Conservation (phyloP, 1,140 invertebrate genomes). For the Calephelis nemesis region DNA sequence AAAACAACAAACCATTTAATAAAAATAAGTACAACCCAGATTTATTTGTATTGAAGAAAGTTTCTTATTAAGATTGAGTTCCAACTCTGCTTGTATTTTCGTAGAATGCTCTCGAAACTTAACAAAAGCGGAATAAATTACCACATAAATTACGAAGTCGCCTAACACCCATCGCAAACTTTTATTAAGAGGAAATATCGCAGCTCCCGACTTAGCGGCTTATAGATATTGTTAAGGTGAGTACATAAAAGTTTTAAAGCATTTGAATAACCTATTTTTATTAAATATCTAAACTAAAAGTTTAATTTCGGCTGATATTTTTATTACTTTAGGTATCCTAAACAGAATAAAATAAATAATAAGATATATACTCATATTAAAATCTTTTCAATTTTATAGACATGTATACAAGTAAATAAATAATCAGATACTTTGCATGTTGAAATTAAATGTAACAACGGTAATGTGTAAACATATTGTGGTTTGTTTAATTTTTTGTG, state of each 20-base stretch:
- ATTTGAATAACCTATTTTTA: background rate
- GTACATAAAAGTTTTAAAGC: background rate
- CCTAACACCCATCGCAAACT: slow-evolving; percentile 36
- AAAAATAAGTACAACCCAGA: background rate
- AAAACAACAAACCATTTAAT: background rate
- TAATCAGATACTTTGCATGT: too few relatives aligned
- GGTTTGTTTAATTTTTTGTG: too few relatives aligned
- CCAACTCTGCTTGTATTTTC: slow-evolving; percentile 27
- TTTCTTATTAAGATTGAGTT: slow-evolving; percentile 35
- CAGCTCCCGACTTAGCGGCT: slow-evolving; percentile 15
- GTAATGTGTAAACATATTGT: too few relatives aligned
- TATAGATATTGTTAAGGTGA: slow-evolving; percentile 8
- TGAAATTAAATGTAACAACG: too few relatives aligned
- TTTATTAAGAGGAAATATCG: slow-evolving; percentile 45
- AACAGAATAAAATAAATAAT: too few relatives aligned
- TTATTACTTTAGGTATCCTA: too few relatives aligned
- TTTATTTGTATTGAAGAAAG: slow-evolving; percentile 2
- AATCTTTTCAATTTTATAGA: too few relatives aligned
- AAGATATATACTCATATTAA: too few relatives aligned
- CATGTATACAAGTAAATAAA: too few relatives aligned
- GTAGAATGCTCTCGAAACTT: slow-evolving; percentile 36
- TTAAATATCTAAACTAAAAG: too few relatives aligned
- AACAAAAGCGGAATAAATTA: slow-evolving; percentile 38
- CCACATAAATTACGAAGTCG: slow-evolving; percentile 56
- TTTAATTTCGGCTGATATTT: too few relatives aligned